Evolutionary conservation across 1,140 invertebrate genomes (phyloP), one percentile per base, ranked within the genome.

Genomic region (Prorops nasuta): DNA sequence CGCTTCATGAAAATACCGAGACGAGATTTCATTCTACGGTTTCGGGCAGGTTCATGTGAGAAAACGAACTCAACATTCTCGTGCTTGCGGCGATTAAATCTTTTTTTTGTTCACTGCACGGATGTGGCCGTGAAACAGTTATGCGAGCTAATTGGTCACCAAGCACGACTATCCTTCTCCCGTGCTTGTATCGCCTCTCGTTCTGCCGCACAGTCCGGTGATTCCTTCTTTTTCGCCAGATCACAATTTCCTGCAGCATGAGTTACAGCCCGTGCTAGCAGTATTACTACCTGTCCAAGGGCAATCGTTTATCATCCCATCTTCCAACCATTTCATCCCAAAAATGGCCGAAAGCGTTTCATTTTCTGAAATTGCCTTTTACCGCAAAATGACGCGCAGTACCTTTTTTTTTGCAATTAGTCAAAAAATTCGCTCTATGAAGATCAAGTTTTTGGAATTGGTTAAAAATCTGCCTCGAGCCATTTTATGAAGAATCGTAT

Each of bases 201-300:
- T 51, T 45, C 50, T 17, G 9, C 9, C 39, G 6, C 31, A 31
- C 28, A 7, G 0, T 37, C 40, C 47, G 38, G 44, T 40, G 52
- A 47, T 51, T 60, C 44, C 47, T 60, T 68, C 60, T 67, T 67
- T 51, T 43, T 64, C 63, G 56, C 63, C 63, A 63, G 54, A 58
- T 67, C 61, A 67, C 59, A 67, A 67, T 67, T 69, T 62, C 64
- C 54, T 63, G 57, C 56, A 18, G 51, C 50, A 70, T 74, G 70
- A 74, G 64, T 74, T 74, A 73, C 71, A 64, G 60, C 71, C 67
- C 70, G 57, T 53, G 55, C 47, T 58, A 54, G 55, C 67, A 69
- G 69, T 73, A 74, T 73, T 74, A 74, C 69, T 74, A 73, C 72
- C 72, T 74, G 69, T 73, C 72, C 55, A 59, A 64, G 49, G 52